Evolutionary conservation across 2,113 vertebrate species (phyloP).

Genomic region (Phycodurus eques): DNA sequence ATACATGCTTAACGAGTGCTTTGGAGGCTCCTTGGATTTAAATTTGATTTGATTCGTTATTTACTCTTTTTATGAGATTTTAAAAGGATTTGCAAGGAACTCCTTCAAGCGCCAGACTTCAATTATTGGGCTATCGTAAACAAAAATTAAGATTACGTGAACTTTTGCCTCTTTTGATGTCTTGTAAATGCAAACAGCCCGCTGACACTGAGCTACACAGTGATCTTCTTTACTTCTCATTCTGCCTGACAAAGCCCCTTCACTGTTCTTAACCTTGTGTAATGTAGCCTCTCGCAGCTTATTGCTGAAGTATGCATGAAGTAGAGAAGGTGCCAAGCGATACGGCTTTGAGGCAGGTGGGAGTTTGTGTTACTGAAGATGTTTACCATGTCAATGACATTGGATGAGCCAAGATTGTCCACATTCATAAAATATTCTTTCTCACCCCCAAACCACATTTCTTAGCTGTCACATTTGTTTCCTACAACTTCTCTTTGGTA

Average conservation of each 20-base stretch:
- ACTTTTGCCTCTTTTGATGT: not conserved
- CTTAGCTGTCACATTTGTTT: slow-evolving; percentile 45
- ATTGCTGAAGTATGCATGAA: slow-evolving; percentile 20
- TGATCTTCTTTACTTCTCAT: slow-evolving; percentile 7
- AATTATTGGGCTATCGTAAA: not conserved
- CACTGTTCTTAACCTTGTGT: slow-evolving; percentile 13
- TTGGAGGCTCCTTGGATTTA: not conserved
- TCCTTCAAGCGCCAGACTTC: not conserved
- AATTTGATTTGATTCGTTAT: not conserved
- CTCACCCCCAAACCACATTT: not conserved
- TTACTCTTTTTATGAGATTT: not conserved
- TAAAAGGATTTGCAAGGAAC: not conserved
- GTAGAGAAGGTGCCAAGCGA: slow-evolving; percentile 23
- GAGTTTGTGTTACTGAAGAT: slow-evolving; percentile 23
- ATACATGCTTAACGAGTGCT: not conserved
- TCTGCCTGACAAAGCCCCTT: slow-evolving; percentile 17
- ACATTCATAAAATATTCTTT: not conserved
- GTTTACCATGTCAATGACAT: slow-evolving; percentile 3
- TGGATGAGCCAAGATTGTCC: slow-evolving; percentile 6
- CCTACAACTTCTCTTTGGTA: slow-evolving; percentile 46
- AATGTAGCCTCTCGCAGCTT: slow-evolving; percentile 17
- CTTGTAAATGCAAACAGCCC: slow-evolving; percentile 29
- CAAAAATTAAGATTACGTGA: slow-evolving; percentile 2
- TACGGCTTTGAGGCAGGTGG: slow-evolving; percentile 25
- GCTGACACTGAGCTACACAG: slow-evolving; percentile 8